Base-by-base conservation (phyloP, 2,888 invertebrate species). In the Lasioglossum pauxillum region DNA sequence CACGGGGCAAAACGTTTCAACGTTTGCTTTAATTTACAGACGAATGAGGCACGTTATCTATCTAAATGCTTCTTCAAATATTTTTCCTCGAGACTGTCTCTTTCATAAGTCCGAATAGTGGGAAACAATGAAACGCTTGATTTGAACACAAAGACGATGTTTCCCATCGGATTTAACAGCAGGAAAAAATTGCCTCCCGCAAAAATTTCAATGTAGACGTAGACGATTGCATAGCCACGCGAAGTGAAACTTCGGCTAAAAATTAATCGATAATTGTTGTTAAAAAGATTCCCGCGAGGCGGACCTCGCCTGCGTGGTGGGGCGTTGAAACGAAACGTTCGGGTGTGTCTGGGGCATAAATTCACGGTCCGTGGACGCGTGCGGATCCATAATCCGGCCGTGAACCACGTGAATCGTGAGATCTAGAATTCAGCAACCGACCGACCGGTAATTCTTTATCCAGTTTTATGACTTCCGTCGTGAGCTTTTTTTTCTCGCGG, bases 391-490 rank as follows among this genome's bases (percentile, higher is more conserved):
- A 31, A 67, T 67, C 31, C 19, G 23, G 0, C 67, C 35, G 67
- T 23, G 35, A 67, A 23, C 19, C 35, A 19, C 35, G 27, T 60
- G 67, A 77, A 78, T 69, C 60, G 75, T 67, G 73, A 79, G 75
- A 72, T 75, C 72, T 41, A 73, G 57, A n/a, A 73, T 75, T 57
- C 80, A 57, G 53, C 73, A 31, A 77, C 76, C 72, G 75, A 57
- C 53, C 14, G 41, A 31, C n/a, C 75, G 60, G 67, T 82, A 90
- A 91, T 90, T 83, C 82, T 82, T 89, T 83, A 90, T 87, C 81
- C 87, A 80, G 78, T 89, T 87, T 90, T 87, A 85, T 87, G 87
- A 90, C 87, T 90, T 85, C 85, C 90, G 80, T 71, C 84, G 31
- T 44, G 76, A 8, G 67, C 72, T 82, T 85, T 86, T 83, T 83